phyloP scores from a whole-genome alignment of 2,113 vertebrate genomes.

The Camelus dromedarius region DNA sequence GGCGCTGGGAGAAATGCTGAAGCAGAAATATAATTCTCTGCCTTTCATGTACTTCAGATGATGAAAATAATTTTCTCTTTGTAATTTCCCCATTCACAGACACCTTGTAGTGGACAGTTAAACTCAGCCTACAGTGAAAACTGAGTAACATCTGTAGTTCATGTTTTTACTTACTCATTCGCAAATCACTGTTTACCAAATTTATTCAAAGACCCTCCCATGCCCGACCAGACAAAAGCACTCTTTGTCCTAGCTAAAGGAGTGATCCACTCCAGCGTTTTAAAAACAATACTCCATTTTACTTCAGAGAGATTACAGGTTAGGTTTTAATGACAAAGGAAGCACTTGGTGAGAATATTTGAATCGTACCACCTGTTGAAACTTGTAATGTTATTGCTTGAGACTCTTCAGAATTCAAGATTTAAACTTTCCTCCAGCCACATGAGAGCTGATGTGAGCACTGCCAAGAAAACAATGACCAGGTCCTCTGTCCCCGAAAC shows the following conservation, averaged over 20 bases:
- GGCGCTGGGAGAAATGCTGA: not conserved
- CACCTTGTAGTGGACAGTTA: conserved; percentile 16
- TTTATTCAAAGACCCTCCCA: conserved; percentile 52
- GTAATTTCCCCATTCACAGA: conserved; percentile 44
- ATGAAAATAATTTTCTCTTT: conserved; percentile 44
- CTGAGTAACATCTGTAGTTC: conserved; percentile 55
- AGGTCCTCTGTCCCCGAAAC: conserved; percentile 76
- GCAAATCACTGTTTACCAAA: conserved; percentile 68
- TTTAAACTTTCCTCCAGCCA: conserved; percentile 70
- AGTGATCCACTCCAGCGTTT: not conserved
- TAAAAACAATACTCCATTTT: conserved; percentile 66
- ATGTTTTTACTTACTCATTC: conserved; percentile 70
- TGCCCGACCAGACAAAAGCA: conserved; percentile 40
- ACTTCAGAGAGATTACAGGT: conserved; percentile 71
- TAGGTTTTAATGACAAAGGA: conserved; percentile 70
- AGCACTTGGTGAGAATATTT: conserved; percentile 52
- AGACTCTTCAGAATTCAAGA: conserved; percentile 60
- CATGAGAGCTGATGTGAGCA: conserved; percentile 51
- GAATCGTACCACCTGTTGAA: conserved; percentile 74
- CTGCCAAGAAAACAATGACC: conserved; percentile 80
- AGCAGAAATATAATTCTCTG: not conserved
- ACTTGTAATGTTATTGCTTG: conserved; percentile 63
- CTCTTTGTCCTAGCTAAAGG: conserved; percentile 44
- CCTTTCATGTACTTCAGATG: not conserved
- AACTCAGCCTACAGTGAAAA: conserved; percentile 28